Base-by-base conservation (phyloP, 2,888 invertebrate genomes). In the Myathropa florea region DNA sequence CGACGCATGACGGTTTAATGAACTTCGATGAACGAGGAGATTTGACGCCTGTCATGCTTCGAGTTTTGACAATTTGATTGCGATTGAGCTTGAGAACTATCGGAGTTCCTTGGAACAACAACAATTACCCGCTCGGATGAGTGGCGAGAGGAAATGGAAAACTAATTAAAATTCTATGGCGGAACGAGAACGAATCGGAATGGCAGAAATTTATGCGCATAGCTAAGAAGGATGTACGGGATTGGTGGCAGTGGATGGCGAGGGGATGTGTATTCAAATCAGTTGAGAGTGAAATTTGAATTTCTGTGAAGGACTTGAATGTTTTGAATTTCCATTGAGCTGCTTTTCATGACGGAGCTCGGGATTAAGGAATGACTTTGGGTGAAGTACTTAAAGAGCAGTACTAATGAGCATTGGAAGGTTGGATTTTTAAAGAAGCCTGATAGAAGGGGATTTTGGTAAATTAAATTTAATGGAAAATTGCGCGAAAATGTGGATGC, bases 121-220 rank as follows among this genome's bases (percentile, higher is more conserved):
- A 53, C 9, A 6, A 53, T 67, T 55, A 21, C 28, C 53, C 53
- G 28, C 30, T 30, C 21, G 46, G 18, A 18, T 18, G 46, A 23
- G 24, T 24, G 57, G 57, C 57, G n/a, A 12, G 59, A 71, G 36
- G 26, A 60, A 28, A 60, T 60, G 71, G 26, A 39, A 71, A 60
- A 57, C 59, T 70, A 70, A 70, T 70, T 70, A 59, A 70, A 70
- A 70, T 70, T 70, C 70, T 9, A 59, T 39, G 33, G n/a, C 59
- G 26, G 26, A 26, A 57, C 57, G 57, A 57, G 57, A 70, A 70
- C 55, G 68, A 68, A 57, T 70, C 36, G 68, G 30, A 67, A 55
- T 67, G 67, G 70, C 10, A 23, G 36, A 70, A 70, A 70, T 70
- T 57, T 70, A 59, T 59, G 57, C 57, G 36, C 57, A 36, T 33